Evolutionary conservation across 1,140 invertebrate genomes (phyloP).

Genomic region (Solen grandis): DNA sequence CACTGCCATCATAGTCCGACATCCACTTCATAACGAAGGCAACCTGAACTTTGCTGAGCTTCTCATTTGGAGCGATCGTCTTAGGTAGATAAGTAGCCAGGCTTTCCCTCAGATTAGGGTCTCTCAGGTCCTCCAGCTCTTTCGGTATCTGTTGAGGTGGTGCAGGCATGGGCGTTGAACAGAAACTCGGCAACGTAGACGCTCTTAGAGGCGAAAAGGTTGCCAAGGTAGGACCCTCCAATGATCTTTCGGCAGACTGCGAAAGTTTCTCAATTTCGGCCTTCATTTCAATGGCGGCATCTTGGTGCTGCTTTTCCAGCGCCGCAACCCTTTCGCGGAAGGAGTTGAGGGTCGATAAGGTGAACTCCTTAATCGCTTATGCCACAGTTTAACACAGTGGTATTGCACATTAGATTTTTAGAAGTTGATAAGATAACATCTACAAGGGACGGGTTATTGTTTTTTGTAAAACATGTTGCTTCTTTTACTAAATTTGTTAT

Average conservation of each 20-base stretch:
- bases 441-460: too few species aligned
- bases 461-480: too few species aligned
- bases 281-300: neutral
- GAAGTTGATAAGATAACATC: too few species aligned
- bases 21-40: neutral
- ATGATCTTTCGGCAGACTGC: too few species aligned
- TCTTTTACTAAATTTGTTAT: too few species aligned
- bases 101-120: neutral
- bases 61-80: neutral
- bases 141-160: neutral
- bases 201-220: neutral
- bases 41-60: too few species aligned
- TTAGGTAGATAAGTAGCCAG: neutral
- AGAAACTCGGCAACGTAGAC: neutral
- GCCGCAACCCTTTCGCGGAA: neutral
- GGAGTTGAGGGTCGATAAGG: too few species aligned
- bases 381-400: too few species aligned
- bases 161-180: neutral
- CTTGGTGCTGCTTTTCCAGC: neutral
- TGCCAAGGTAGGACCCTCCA: too few species aligned
- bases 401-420: too few species aligned
- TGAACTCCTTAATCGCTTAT: too few species aligned
- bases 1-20: neutral
- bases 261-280: too few species aligned
- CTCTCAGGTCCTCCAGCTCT: neutral